Evolutionary conservation across 2,888 invertebrate genomes (phyloP), one percentile per base, ranked within the genome.

Genomic region (Hipparchia sbordonii): DNA sequence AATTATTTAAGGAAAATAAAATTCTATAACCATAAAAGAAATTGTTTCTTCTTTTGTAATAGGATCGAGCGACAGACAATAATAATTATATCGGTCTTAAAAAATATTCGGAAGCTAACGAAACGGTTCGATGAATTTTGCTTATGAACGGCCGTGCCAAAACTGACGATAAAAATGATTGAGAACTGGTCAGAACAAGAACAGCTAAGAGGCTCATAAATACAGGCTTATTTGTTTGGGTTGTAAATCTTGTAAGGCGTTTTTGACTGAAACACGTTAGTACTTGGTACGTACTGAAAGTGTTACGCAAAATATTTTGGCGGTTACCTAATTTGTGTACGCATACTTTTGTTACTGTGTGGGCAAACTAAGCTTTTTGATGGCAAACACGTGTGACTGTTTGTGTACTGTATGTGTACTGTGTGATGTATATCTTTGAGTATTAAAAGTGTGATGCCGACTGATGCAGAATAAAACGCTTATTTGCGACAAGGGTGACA

Each of bases 171-270:
- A 80, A 81, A 81, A 82, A 80, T 82, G 82, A 84, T 81, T 81
- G 77, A 70, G 63, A 67, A 67, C 72, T 51, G 71, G 75, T 77
- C 75, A 62, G 62, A 70, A 67, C 7, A 68, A 48, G 74, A 76
- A 79, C 75, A 77, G 77, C 79, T 79, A 82, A 82, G 81, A 79
- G 72, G 70, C 56, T 77, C 82, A 70, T 82, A 81, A 82, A 79
- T 72, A 75, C 67, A 65, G 45, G 56, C 78, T 39, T 77, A 78
- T 76, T 67, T 79, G 81, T 81, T 81, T 80, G 75, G 70, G 70
- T 72, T 77, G 74, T 80, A 80, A 80, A 81, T 78, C 79, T 76
- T 62, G 59, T 70, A 70, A 73, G 77, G 76, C 75, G 77, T 78
- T 70, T 77, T 74, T 74, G 71, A 61, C 65, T 61, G 67, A 72